Evolutionary conservation across 2,113 vertebrate species (phyloP).

Genomic region (Charadrius vociferus): DNA sequence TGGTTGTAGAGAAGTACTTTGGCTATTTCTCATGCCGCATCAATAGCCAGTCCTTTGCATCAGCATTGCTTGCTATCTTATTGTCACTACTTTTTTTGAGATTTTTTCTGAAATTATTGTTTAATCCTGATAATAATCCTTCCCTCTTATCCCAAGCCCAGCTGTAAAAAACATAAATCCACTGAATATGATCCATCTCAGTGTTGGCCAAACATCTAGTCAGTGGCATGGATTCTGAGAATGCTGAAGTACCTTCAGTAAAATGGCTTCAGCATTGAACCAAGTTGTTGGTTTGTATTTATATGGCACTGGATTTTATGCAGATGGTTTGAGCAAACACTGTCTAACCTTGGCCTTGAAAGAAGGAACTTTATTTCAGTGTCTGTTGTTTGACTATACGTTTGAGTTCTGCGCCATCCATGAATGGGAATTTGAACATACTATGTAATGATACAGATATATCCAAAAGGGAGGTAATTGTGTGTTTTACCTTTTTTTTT

Average conservation of each 20-base stretch:
- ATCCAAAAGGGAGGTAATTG: not conserved
- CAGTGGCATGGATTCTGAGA: not conserved
- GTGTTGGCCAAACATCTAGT: not conserved
- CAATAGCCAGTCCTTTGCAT: not conserved
- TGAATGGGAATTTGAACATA: not conserved
- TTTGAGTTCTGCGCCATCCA: not conserved
- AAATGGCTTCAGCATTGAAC: not conserved
- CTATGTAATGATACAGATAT: not conserved
- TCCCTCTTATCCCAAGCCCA: not conserved
- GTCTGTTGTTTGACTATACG: not conserved
- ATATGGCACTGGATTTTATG: not conserved
- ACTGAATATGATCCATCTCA: not conserved
- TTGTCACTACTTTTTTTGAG: not conserved
- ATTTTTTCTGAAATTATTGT: not conserved
- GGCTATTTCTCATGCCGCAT: not conserved
- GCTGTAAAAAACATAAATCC: not conserved
- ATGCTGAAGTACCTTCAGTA: not conserved
- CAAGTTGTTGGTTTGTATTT: not conserved
- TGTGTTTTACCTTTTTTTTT: no score
- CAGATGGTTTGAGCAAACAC: not conserved
- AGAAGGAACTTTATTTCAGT: not conserved
- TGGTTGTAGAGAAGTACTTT: not conserved
- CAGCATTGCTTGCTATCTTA: not conserved
- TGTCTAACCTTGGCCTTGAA: not conserved
- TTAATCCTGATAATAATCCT: not conserved